Conservation (phyloP, 1,140 invertebrate genomes). For the Leptinotarsa lineolata region DNA sequence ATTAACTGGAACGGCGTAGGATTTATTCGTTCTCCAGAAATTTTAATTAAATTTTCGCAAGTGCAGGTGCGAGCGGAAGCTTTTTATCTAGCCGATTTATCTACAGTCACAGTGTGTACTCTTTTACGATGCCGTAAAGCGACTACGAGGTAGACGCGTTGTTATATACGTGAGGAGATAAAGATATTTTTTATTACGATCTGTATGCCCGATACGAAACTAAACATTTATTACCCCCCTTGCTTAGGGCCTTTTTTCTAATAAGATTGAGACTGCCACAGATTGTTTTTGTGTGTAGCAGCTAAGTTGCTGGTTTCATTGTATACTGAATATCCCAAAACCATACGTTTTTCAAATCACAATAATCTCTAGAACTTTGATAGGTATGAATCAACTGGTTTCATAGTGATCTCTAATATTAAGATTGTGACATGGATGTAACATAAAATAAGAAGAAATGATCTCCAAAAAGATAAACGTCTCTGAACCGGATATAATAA, state of each 20-base stretch:
- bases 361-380: too few relatives aligned
- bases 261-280: too few relatives aligned
- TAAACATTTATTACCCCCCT: conserved; percentile 6
- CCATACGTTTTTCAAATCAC: too few relatives aligned
- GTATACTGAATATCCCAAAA: too few relatives aligned
- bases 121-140: conserved; percentile 38
- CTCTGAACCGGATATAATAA: too few relatives aligned
- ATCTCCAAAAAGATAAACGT: too few relatives aligned
- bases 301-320: too few relatives aligned
- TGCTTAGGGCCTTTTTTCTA: background rate
- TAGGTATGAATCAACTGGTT: too few relatives aligned
- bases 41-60: conserved; percentile 48
- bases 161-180: conserved; percentile 33
- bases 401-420: too few relatives aligned
- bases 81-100: conserved; percentile 42
- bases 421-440: too few relatives aligned
- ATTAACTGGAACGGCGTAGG: conserved; percentile 36
- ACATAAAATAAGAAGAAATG: too few relatives aligned
- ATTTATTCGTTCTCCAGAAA: conserved; percentile 44
- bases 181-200: conserved; percentile 39
- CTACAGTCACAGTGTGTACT: conserved; percentile 31
- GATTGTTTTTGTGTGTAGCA: too few relatives aligned
- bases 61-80: conserved; percentile 35
- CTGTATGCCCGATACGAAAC: conserved; percentile 28
- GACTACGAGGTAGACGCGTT: conserved; percentile 18